Base-by-base conservation (phyloP, 2,113 vertebrate genomes). In the Empidonax alnorum region DNA sequence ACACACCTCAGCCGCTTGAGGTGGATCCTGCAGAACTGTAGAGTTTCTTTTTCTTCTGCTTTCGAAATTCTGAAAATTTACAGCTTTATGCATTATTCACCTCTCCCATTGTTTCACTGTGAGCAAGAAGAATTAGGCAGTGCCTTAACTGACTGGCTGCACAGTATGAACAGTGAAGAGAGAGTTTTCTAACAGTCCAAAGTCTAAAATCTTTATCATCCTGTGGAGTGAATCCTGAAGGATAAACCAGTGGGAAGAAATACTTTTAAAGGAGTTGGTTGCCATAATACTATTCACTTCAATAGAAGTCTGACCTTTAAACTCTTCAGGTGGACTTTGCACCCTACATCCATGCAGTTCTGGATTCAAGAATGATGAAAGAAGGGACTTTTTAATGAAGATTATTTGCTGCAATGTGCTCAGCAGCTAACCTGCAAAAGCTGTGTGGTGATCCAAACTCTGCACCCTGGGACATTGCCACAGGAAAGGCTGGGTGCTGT, bases 71-170 rank as follows among this genome's bases (percentile, higher is more conserved):
- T 92, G 49, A 65, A 52, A 78, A 84, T 61, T 88, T 31, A 1
- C n/a, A 11, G 14, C 56, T 88, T 90, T 75, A 59, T 94, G 88
- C 78, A 74, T 96, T 91, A 81, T 89, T 94, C 83, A 68, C 41
- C 11, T 81, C 79, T 86, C 75, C 72, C 41, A 42, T 65, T 90
- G 79, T 89, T 92, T 93, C 83, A 72, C 68, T 72, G 33, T 37
- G 65, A 81, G 58, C 56, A 84, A 78, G 76, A 84, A 80, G 72
- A 89, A 92, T 67, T 47, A 77, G 55, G 55, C 23, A 86, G 55
- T 67, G 42, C 35, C 39, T 93, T 55, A 52, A 41, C 78, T 93
- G 75, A 56, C 63, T 85, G 85, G 41, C 87, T 88, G 63, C 75
- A 71, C 12, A 53, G 78, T 27, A 47, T 1, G 1, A 94, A 86